Evolutionary conservation across 2,113 vertebrate species (phyloP), one percentile per base, ranked within the genome.

Genomic region (Plecturocebus donacophilus): DNA sequence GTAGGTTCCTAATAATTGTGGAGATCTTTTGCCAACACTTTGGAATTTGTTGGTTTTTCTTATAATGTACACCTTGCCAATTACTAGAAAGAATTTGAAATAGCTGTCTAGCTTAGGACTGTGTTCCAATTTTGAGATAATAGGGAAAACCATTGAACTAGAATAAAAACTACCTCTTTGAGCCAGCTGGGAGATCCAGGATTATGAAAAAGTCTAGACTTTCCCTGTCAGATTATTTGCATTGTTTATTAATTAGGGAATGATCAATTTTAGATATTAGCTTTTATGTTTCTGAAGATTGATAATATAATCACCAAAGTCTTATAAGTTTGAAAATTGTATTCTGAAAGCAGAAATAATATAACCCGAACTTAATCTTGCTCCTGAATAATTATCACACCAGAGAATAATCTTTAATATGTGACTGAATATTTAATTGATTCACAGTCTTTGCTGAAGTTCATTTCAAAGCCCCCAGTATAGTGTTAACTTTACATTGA

Each of bases 31-130:
- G 81, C n/a, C 82, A 93, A 23, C 79, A 40, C 88, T 89, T 90
- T 81, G 49, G 76, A 79, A 38, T 79, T 77, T 90, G 35, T 56
- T 64, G 27, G 12, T 30, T 64, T 64, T 89, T 96, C 8, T 82
- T 86, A 64, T 76, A 54, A 85, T 88, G 93, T 88, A 75, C 52
- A 49, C 64, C 71, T 30, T 93, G 40, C n/a, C 83, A 54, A 11
- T 90, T 87, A 85, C 61, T 87, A 70, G 79, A 91, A 95, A 85
- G 71, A 70, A 91, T 95, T 96, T 56, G 64, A 85, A 87, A 87
- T 88, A 54, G 40, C 70, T 81, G n/a, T 77, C 32, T 86, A 70
- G 30, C 68, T 92, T 66, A 71, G 40, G n/a, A 79, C 14, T 92
- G 56, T 88, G 30, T 94, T 95, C 87, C 64, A 76, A 11, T 88